Evolutionary conservation across 2,113 vertebrate genomes (phyloP), one percentile per base, ranked within the genome.

Genomic region (Burhinus oedicnemus): DNA sequence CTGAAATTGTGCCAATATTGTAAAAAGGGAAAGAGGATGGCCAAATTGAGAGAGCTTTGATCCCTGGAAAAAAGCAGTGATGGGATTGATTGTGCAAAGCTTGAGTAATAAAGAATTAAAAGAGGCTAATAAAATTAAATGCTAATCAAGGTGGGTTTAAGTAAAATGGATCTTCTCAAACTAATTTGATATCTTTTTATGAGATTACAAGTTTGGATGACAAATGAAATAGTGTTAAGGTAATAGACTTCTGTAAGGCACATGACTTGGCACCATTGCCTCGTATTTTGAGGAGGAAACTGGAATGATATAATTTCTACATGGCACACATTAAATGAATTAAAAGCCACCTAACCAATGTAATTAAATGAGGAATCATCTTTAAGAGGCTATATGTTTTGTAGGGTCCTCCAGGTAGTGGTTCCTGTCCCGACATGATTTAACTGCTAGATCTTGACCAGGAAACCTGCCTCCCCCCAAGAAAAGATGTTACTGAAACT

Each of bases 51-150:
- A 65, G 51, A 79, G 22, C 69, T 91, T 91, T 87, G 94, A 95
- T 94, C 61, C 22, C 19, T 5, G 2, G 51, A 85, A 88, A 87
- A 77, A 69, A 70, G 34, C n/a, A 40, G 26, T 17, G 57, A 60
- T 52, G 20, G 81, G 69, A 85, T 52, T 93, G 64, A 93, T 87
- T 83, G 83, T 74, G 40, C 38, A 70, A 84, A 49, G 15, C 25
- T 86, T 71, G 38, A 94, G 91, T 69, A 84, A 96, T 93, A 94
- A 95, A 94, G 94, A 96, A 96, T 95, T 71, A 82, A 62, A 96
- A 84, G 81, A 27, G 75, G 61, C 64, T 94, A 93, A 96, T 95
- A 95, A 95, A 96, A 96, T 97, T 87, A 97, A 96, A 94, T 87
- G 87, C 52, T 91, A 95, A 96, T 96, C 65, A 95, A 87, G 60